These are phyloP conservation scores for Sinotaia quadrata DNA, from an alignment of 2,888 invertebrate species.

Conservation along the genomic window DNA sequence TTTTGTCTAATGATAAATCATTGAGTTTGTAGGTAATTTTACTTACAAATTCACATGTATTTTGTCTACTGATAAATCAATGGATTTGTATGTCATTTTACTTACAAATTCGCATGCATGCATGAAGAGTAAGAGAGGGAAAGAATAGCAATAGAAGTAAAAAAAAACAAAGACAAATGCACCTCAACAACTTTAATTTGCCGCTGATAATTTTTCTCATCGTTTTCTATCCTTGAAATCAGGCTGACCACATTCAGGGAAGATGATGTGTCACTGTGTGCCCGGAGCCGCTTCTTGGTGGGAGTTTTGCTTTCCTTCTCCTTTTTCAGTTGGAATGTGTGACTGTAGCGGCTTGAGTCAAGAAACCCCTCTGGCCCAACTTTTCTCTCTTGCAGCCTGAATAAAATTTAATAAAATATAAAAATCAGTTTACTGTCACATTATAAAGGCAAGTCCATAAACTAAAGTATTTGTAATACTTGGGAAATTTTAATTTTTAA, in stretches of 20 bases:
- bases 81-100: too few species aligned
- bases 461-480: background rate
- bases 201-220: constrained; percentile 64
- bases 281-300: constrained; percentile 24
- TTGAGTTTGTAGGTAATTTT: too few species aligned
- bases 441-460: background rate
- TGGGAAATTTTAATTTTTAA: background rate
- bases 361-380: constrained; percentile 68
- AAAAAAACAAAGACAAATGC: too few species aligned
- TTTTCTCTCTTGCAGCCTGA: constrained; percentile 67
- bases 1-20: too few species aligned
- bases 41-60: too few species aligned
- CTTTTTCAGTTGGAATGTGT: constrained; percentile 53
- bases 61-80: too few species aligned
- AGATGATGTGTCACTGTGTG: constrained; percentile 26
- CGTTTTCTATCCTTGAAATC: constrained; percentile 51
- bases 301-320: constrained; percentile 28
- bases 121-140: too few species aligned
- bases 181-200: constrained; percentile 69
- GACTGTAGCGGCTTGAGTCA: constrained; percentile 61
- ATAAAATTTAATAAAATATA: constrained; percentile 8
- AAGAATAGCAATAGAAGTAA: too few species aligned
- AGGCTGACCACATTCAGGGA: constrained; percentile 57
- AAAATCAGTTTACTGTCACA: too few species aligned
- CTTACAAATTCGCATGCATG: too few species aligned